These are phyloP conservation scores for Holothuria leucospilota DNA, from an alignment of 53 echinoderm and acorn worm species.

Conservation along the genomic window DNA sequence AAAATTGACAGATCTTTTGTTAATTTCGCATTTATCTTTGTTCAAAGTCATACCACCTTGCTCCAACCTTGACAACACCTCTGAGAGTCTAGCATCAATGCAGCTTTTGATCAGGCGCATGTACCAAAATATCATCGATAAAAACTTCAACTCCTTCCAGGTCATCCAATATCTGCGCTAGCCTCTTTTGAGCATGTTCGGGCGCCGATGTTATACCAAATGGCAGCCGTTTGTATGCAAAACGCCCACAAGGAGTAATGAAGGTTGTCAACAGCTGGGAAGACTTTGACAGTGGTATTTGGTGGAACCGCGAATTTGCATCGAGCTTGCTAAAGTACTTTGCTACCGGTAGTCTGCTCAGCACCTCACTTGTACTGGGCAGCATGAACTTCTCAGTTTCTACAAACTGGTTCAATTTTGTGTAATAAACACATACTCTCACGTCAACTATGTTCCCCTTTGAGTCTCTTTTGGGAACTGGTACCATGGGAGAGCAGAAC, in stretches of 20 bases:
- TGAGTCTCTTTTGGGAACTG: constrained; percentile 65
- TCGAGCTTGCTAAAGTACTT: constrained; percentile 72
- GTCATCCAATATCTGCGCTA: constrained; percentile 49
- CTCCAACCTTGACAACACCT: constrained; percentile 49
- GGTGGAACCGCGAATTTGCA: constrained; percentile 67
- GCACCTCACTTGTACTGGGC: constrained; percentile 44
- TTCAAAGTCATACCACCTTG: constrained; percentile 48
- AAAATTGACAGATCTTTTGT: constrained; percentile 26
- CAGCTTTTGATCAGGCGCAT: constrained; percentile 32
- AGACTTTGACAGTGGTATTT: constrained; percentile 58
- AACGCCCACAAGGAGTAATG: constrained; percentile 65
- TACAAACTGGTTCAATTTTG: constrained; percentile 58
- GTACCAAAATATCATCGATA: constrained; percentile 54
- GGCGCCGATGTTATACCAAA: constrained; percentile 75
- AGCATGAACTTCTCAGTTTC: constrained; percentile 54
- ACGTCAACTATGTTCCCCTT: constrained; percentile 26
- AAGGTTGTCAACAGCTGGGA: constrained; percentile 61
- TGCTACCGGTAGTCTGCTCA: constrained; percentile 49
- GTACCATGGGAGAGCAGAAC: constrained; percentile 72
- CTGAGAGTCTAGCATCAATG: constrained; percentile 45
- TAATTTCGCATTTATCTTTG: constrained; percentile 59
- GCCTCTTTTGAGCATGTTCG: constrained; percentile 38
- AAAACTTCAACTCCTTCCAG: constrained; percentile 57
- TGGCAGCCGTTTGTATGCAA: constrained; percentile 57
- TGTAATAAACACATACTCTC: constrained; percentile 69